phyloP scores from a whole-genome alignment of 2,888 invertebrate species.

The Ichneumoninae sp. region DNA sequence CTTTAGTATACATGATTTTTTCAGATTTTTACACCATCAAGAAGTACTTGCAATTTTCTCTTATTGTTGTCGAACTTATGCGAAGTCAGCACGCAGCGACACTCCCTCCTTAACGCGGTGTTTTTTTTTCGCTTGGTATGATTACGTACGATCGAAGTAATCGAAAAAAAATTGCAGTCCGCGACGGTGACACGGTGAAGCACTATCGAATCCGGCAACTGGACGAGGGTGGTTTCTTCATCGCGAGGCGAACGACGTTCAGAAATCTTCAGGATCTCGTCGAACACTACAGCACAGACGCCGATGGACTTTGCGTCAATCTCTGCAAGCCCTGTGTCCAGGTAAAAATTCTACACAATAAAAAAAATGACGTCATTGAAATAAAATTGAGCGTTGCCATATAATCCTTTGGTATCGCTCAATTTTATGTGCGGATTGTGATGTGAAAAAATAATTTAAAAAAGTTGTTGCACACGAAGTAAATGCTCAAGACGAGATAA shows the following conservation, averaged over 20 bases:
- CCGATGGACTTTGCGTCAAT: constrained; percentile 99
- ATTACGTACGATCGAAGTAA: background rate
- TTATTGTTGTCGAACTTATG: too few relatives aligned
- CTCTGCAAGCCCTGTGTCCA: constrained; percentile 97
- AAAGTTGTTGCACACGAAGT: constrained; percentile 12
- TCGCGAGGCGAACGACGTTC: constrained; percentile 98
- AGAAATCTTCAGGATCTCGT: constrained; percentile 98
- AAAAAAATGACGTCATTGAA: background rate
- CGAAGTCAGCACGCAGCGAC: too few relatives aligned
- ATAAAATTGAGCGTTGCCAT: background rate
- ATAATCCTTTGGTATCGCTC: background rate
- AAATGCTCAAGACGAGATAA: constrained; percentile 8
- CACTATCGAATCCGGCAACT: constrained; percentile 99
- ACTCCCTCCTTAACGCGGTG: too few relatives aligned
- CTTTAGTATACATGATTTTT: too few relatives aligned
- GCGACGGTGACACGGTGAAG: constrained; percentile 99
- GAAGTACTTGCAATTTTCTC: too few relatives aligned
- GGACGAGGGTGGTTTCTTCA: constrained; percentile 99
- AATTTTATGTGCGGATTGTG: background rate
- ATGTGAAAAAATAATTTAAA: background rate
- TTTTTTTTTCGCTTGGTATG: background rate
- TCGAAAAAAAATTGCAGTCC: constrained; percentile 88
- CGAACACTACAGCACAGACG: constrained; percentile 98
- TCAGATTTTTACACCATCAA: too few relatives aligned
- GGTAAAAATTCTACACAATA: constrained; percentile 85